These are phyloP conservation scores for Lepilemur ruficaudatus DNA, from an alignment of 2,797 vertebrate genomes.

Conservation along the genomic window DNA sequence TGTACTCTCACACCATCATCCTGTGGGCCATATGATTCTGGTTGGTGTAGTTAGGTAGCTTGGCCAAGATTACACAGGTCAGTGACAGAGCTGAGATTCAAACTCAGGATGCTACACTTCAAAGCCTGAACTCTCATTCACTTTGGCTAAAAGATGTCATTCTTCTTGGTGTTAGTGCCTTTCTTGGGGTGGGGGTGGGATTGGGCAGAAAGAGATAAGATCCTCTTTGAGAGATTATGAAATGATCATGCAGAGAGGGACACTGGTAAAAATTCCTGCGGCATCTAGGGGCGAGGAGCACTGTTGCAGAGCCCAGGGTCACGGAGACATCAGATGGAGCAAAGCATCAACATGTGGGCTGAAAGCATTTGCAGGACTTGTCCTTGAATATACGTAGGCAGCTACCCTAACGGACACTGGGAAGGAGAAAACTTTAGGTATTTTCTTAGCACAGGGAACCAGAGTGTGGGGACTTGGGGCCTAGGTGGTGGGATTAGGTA, in stretches of 20 bases:
- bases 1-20: not conserved
- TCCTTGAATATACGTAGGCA: not conserved
- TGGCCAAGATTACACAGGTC: not conserved
- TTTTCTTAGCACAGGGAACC: not conserved
- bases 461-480: not conserved
- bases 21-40: not conserved
- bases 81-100: not conserved
- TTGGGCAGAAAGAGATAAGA: not conserved
- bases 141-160: not conserved
- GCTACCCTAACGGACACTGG: not conserved
- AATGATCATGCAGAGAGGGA: not conserved
- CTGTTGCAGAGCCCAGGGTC: not conserved
- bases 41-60: not conserved
- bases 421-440: not conserved
- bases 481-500: not conserved
- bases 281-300: not conserved
- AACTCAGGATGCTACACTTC: not conserved
- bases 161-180: not conserved
- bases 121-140: not conserved
- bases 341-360: accelerated
- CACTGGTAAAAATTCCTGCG: not conserved
- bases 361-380: not conserved
- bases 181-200: not conserved
- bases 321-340: not conserved
- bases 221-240: not conserved